Base-by-base conservation (phyloP, 2,113 vertebrate genomes). In the Verasper variegatus region DNA sequence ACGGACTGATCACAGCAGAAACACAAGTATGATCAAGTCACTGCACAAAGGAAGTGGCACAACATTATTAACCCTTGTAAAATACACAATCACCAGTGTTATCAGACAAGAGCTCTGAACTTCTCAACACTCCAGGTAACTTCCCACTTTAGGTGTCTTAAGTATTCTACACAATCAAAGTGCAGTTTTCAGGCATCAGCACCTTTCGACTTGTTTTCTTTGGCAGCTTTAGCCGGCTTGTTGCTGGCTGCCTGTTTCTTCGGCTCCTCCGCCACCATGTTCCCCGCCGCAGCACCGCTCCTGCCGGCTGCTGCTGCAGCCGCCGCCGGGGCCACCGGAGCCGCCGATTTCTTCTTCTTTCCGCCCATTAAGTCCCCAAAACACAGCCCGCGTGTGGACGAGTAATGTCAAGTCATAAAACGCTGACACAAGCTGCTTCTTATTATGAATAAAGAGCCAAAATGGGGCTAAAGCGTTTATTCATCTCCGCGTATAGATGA, bases 291-390 rank as follows among this genome's bases (percentile, higher is more conserved):
- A n/a, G 88, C 85, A 6, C 88, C 80, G 1, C 51, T 75, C 67
- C 80, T 66, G 69, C 62, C 89, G 0, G 94, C 47, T 18, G 47
- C 81, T 14, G 65, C 31, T 23, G 56, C 72, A 2, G 68, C 52
- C 0, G 89, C 84, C 0, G 86, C 79, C 2, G 84, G 77, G 6
- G 90, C 87, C 1, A 49, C 64, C 0, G 80, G 75, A 2, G 87
- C 23, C 0, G 86, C 92, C 0, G 94, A 91, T 85, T 95, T 98
- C 92, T 98, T 99, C 87, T 97, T 98, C 71, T 98, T 98, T 23
- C 97, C 97, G 0, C 97, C 96, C 97, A 98, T 98, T 47, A 9
- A 17, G 2, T 51, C 47, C 52, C 52, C 51, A 11, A 40, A 60
- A 40, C 9, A 18, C 2, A n/a, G 55, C 9, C 14, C 49, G 47